Evolutionary conservation across 1,140 invertebrate species (phyloP), one percentile per base, ranked within the genome.

Genomic region (Triops cancriformis): DNA sequence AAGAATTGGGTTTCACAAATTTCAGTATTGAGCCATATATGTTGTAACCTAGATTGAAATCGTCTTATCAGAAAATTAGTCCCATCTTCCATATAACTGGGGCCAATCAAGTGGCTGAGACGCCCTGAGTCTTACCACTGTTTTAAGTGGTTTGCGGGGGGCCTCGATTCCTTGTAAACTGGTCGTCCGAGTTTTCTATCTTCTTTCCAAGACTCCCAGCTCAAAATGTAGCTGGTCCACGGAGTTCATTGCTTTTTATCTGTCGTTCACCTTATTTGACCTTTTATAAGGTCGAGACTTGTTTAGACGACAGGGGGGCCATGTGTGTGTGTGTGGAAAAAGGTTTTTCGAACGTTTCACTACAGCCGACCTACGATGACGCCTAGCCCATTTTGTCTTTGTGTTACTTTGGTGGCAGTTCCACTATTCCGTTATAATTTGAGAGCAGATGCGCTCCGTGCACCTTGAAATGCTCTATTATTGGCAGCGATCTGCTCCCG

Each of bases 381-480:
- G 18, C 5, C 51, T 23, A 64, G n/a, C 51, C 3, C 51, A 64
- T n/a, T 64, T 64, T 64, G 51, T 18, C 51, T 64, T 64, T 64
- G 51, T 64, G 23, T 64, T 64, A 64, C 51, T 64, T 64, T 6
- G 5, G 14, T n/a, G 10, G n/a, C 51, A 64, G 18, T 1, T 64
- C 51, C 14, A 64, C 10, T 12, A 64, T 64, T 10, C 51, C 51
- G 51, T 64, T 64, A 64, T 64, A 64, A 64, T 64, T 64, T 14
- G 51, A 64, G 51, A 64, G 51, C 51, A 64, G 51, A 64, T 64
- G 51, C 51, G 23, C 23, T n/a, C 51, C 51, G 51, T 64, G 51
- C 14, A 64, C 51, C 51, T 64, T 64, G 51, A 64, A 64, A 18
- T 64, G 51, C 51, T 64, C 51, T 64, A 64, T 64, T 64, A 64